Conservation (phyloP, 2,113 vertebrate species). For the Noctilio leporinus region DNA sequence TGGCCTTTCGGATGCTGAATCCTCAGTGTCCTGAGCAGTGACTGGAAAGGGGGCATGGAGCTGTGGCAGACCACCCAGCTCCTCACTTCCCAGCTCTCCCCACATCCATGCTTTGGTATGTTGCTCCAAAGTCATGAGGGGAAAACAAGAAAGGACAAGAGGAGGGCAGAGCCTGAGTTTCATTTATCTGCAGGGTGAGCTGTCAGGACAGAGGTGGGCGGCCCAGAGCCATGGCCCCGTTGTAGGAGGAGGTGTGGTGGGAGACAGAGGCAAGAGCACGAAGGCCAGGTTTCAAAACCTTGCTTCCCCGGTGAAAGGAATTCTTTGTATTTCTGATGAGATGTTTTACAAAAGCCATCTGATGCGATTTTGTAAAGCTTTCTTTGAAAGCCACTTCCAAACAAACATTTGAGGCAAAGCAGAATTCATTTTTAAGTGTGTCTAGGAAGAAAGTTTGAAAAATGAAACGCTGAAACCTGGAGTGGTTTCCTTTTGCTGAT, state of each 20-base stretch:
- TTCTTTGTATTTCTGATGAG: background rate
- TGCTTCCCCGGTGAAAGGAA: background rate
- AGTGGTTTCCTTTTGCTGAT: background rate
- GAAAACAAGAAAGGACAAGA: background rate
- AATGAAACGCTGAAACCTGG: background rate
- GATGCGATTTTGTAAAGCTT: background rate
- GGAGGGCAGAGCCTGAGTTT: background rate
- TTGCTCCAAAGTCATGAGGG: background rate
- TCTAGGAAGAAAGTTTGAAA: background rate
- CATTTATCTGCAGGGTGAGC: background rate
- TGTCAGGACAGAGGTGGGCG: background rate
- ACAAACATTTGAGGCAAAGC: background rate
- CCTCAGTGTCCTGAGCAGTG: background rate
- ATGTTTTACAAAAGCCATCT: background rate
- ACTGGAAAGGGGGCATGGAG: background rate
- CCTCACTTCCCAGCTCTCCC: background rate
- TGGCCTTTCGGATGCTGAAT: background rate
- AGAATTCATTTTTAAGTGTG: slow-evolving; percentile 10
- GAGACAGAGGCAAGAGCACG: background rate
- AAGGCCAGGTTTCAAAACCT: background rate
- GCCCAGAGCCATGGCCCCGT: background rate
- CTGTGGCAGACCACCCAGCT: rapidly evolving
- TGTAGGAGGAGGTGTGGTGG: background rate
- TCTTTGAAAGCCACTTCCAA: background rate
- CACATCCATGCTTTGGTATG: too few species aligned